phyloP scores from a whole-genome alignment of 2,113 vertebrate genomes.

The Antigone vipio region DNA sequence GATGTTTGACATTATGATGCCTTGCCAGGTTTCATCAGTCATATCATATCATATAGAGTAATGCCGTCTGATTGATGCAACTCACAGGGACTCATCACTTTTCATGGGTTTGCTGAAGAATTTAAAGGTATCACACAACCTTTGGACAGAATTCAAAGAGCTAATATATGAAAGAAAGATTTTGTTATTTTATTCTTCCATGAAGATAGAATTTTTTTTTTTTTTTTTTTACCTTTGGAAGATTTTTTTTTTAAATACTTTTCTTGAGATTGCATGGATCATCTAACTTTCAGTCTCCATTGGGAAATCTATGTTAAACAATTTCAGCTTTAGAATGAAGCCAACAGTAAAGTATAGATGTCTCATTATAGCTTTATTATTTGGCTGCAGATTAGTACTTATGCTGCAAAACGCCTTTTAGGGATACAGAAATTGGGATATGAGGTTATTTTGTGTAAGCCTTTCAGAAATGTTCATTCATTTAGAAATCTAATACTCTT shows the following conservation, averaged over 20 bases:
- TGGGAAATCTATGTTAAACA: not conserved
- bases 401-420: not conserved
- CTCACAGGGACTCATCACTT: not conserved
- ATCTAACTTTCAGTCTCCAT: not conserved
- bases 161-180: not conserved
- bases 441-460: not conserved
- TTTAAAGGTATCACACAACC: not conserved
- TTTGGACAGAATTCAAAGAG: not conserved
- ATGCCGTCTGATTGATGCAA: conserved; percentile 1
- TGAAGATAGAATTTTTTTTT: not conserved
- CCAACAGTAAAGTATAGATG: not conserved
- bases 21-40: conserved; percentile 17
- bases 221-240: not conserved
- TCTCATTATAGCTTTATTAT: not conserved
- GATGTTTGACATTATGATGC: not conserved
- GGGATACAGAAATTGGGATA: not conserved
- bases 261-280: not conserved
- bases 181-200: not conserved
- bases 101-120: not conserved
- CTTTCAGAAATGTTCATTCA: not conserved
- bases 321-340: not conserved
- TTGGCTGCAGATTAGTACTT: not conserved
- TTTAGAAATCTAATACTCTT: not conserved
- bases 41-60: not conserved
- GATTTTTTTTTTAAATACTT: not conserved